phyloP scores from a whole-genome alignment of 2,797 vertebrate species.

The Siniperca scherzeri region DNA sequence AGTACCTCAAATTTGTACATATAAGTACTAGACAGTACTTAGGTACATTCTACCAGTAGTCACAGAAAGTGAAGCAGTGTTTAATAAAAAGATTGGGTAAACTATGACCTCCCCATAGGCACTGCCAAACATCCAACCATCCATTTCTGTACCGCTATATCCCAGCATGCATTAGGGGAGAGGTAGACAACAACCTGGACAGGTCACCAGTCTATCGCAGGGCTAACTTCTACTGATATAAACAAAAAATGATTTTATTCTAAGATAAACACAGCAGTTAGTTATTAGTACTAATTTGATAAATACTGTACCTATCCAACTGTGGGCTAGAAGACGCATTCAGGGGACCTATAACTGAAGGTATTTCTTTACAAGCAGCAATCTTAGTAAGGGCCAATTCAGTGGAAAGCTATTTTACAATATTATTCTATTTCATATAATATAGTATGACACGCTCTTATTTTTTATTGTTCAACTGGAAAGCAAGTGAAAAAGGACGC shows the following conservation, averaged over 20 bases:
- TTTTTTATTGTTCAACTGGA: constrained; percentile 78
- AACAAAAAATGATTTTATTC: constrained; percentile 27
- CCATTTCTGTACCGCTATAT: background rate
- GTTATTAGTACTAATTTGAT: constrained; percentile 52
- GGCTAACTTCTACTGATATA: constrained; percentile 12
- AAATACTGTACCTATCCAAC: constrained; percentile 43
- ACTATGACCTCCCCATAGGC: background rate
- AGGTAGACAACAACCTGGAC: background rate
- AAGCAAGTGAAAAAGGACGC: constrained; percentile 78
- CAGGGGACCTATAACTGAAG: constrained; percentile 54
- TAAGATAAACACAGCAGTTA: constrained; percentile 37
- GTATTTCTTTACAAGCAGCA: constrained; percentile 69
- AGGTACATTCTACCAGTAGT: background rate
- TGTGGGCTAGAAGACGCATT: constrained; percentile 34
- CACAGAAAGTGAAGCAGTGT: constrained; percentile 6
- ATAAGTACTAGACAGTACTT: background rate
- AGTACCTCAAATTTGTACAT: background rate
- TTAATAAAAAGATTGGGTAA: background rate
- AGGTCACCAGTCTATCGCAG: background rate
- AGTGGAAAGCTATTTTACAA: constrained; percentile 68
- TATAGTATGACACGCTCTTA: constrained; percentile 76
- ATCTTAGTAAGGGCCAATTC: constrained; percentile 51
- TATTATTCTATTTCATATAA: constrained; percentile 80
- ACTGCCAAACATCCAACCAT: constrained; percentile 1
- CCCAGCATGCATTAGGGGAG: background rate